Evolutionary conservation across 2,113 vertebrate genomes (phyloP).

Genomic region (Pseudopodoces humilis): DNA sequence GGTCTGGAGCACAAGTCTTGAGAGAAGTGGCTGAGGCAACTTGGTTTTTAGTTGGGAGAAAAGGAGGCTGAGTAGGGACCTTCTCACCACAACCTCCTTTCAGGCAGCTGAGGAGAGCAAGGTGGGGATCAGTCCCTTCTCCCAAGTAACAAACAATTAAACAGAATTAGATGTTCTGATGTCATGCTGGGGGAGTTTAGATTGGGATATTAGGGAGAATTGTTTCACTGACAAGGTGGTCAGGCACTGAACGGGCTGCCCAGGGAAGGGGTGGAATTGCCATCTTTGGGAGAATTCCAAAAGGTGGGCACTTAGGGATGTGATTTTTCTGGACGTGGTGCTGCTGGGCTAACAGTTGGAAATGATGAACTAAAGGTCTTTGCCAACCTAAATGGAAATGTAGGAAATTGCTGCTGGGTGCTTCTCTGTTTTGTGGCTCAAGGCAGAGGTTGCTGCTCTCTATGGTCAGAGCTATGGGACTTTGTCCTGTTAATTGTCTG

Average conservation of each 20-base stretch:
- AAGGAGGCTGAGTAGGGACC: background rate
- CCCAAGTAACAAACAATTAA: too few relatives aligned
- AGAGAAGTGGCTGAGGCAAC: background rate
- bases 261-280: background rate
- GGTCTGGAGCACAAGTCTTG: background rate
- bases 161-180: background rate
- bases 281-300: background rate
- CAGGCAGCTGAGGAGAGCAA: background rate
- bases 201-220: background rate
- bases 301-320: background rate
- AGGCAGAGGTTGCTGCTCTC: background rate
- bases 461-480: background rate
- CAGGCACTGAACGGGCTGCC: background rate
- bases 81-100: background rate
- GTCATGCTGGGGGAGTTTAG: background rate
- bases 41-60: background rate
- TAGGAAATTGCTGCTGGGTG: background rate
- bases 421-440: background rate
- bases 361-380: background rate
- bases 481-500: background rate
- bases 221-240: background rate
- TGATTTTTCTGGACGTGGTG: background rate
- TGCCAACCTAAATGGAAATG: background rate
- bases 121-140: background rate
- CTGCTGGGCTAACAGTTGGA: background rate